phyloP scores from a whole-genome alignment of 2,113 vertebrate species.

The Trematomus loennbergii region DNA sequence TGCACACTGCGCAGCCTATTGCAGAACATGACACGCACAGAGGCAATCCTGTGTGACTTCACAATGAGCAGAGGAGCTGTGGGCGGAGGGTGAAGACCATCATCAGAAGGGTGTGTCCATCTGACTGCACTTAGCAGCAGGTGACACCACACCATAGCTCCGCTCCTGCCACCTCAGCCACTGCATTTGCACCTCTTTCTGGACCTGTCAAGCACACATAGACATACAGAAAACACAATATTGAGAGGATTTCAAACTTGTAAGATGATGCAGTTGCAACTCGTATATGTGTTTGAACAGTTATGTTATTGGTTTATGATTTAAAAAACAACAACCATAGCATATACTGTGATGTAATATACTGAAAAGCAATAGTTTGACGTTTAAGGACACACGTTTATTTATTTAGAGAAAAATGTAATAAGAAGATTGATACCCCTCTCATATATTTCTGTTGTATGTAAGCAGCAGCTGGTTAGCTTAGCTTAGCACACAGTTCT shows the following conservation, averaged over 20 bases:
- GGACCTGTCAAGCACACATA: constrained; percentile 75
- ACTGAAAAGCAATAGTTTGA: neutral
- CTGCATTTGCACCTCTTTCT: constrained; percentile 81
- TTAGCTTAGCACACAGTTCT: no score
- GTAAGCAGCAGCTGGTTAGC: no score
- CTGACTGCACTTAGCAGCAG: constrained; percentile 83
- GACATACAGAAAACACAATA: neutral
- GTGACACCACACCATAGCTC: constrained; percentile 81
- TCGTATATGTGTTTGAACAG: no score
- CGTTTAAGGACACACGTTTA: neutral
- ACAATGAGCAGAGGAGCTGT: neutral
- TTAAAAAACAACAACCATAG: no score
- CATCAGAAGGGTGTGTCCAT: constrained; percentile 85
- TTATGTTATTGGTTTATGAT: no score
- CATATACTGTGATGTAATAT: neutral
- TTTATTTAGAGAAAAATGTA: no score
- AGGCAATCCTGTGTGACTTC: neutral
- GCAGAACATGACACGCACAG: neutral
- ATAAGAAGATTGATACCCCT: no score
- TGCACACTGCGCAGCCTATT: neutral
- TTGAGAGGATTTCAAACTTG: neutral
- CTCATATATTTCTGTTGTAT: no score
- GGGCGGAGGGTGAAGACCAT: neutral
- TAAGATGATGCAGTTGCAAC: neutral
- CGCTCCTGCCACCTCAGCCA: constrained; percentile 82